Evolutionary conservation across 2,113 vertebrate species (phyloP).

Genomic region (Noctilio leporinus): DNA sequence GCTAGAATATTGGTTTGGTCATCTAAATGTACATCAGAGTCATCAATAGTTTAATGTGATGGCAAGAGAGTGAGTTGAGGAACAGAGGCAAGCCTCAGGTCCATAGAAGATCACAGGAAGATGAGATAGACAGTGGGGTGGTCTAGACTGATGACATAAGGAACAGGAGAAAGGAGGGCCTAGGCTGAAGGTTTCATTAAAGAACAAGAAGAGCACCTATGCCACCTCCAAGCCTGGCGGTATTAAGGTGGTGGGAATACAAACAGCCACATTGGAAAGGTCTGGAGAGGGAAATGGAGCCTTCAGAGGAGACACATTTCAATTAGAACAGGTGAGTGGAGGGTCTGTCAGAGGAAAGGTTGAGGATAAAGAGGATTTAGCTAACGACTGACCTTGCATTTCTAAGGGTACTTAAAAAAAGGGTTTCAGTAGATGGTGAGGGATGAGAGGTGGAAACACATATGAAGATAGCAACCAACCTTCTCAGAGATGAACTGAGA

Average conservation of each 20-base stretch:
- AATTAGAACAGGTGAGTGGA: not conserved
- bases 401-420: not conserved
- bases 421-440: not conserved
- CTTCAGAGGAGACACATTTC: not conserved
- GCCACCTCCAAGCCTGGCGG: not conserved
- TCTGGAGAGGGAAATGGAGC: not conserved
- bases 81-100: not conserved
- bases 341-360: not conserved
- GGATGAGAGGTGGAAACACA: not conserved
- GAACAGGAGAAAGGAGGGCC: not conserved
- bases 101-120: not conserved
- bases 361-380: not conserved
- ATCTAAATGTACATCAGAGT: not conserved
- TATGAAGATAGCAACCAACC: not conserved
- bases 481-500: not conserved
- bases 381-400: not conserved
- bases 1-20: not conserved
- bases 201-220: not conserved
- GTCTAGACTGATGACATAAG: not conserved
- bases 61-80: not conserved
- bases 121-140: not conserved
- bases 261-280: not conserved
- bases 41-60: not conserved
- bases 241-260: not conserved
- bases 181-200: not conserved